Percentiles rank a stretch among this genome's conserved stretches.
Evolutionary conservation across 2,888 invertebrate genomes (phyloP).

Genomic region (Hedya salicella): DNA sequence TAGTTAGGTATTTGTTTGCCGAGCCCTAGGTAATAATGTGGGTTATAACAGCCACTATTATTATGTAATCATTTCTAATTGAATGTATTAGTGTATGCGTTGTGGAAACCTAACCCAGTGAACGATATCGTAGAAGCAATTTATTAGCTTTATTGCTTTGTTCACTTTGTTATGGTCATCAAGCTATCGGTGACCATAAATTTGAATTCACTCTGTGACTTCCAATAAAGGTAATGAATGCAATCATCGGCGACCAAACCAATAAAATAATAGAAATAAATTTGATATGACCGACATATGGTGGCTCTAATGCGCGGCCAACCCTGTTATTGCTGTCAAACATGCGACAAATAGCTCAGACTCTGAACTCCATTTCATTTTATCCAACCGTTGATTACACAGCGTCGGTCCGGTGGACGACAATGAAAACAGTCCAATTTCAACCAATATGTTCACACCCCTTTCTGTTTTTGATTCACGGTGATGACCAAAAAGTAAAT

Average conservation of each 20-base stretch:
- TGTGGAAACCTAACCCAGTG: conserved; percentile 32
- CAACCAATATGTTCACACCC: conserved; percentile 83
- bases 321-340: conserved; percentile 85
- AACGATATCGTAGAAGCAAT: conserved; percentile 70
- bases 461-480: conserved; percentile 80
- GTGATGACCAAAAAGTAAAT: conserved; percentile 84
- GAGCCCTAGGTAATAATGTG: conserved; percentile 8
- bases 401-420: conserved; percentile 79
- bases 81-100: conserved; percentile 46
- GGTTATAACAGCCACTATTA: background rate
- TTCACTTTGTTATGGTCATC: conserved; percentile 80
- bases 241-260: conserved; percentile 78
- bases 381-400: conserved; percentile 81
- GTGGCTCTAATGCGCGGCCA: conserved; percentile 78
- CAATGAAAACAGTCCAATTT: conserved; percentile 79
- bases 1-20: conserved; percentile 4
- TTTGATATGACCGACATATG: conserved; percentile 85
- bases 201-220: conserved; percentile 82
- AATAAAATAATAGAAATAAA: conserved; percentile 85
- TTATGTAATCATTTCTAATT: conserved; percentile 41
- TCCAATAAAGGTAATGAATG: conserved; percentile 84
- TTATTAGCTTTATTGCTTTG: conserved; percentile 79
- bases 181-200: conserved; percentile 80
- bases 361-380: conserved; percentile 76
- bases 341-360: conserved; percentile 83